Conservation (phyloP, 2,797 vertebrate genomes). For the Mormyrops boulengeri region DNA sequence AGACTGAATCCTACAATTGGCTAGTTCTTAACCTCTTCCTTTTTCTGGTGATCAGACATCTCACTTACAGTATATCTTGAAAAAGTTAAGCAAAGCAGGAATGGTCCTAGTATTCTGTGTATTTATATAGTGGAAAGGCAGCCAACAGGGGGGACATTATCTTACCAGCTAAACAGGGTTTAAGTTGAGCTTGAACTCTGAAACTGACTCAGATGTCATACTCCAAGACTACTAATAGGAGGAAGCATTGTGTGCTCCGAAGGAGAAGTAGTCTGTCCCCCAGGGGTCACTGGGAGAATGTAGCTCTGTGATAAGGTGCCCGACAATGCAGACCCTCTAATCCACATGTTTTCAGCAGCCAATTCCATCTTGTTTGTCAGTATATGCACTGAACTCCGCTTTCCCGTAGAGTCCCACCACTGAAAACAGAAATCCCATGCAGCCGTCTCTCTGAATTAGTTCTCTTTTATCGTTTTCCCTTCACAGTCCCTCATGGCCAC, state of each 20-base stretch:
- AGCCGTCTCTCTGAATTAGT: constrained; percentile 23
- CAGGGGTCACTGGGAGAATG: constrained; percentile 35
- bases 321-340: constrained; percentile 37
- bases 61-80: neutral
- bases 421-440: constrained; percentile 26
- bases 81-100: neutral
- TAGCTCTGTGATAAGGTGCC: constrained; percentile 40
- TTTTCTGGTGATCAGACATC: neutral
- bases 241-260: neutral
- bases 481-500: constrained; percentile 25
- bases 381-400: constrained; percentile 27
- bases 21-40: neutral
- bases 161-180: neutral
- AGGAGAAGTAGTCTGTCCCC: constrained; percentile 4
- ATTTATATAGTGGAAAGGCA: neutral
- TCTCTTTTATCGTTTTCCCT: constrained; percentile 22
- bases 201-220: neutral
- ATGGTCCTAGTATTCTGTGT: neutral
- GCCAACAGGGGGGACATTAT: neutral
- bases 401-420: constrained; percentile 20
- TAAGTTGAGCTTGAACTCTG: neutral
- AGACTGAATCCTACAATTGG: neutral
- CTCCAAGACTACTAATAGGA: constrained; percentile 3
- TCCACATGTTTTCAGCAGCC: constrained; percentile 37
- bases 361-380: constrained; percentile 29